phyloP scores from a whole-genome alignment of 2,113 vertebrate genomes.

The Trachemys scripta region DNA sequence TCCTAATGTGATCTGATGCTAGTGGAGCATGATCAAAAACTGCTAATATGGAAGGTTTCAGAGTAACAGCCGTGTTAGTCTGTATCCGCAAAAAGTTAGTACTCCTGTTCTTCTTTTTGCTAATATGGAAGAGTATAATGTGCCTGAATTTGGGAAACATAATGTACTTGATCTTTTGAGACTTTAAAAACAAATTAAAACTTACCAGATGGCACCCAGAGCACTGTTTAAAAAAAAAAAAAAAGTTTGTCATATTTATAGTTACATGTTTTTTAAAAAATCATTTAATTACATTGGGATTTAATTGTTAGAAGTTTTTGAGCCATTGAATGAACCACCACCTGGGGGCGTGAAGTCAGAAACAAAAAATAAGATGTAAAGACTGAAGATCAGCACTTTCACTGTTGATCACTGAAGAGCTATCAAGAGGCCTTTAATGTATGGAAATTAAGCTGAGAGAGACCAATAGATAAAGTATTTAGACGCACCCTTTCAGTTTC shows the following conservation, averaged over 20 bases:
- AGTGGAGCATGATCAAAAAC: not conserved
- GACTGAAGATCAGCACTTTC: not conserved
- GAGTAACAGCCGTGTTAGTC: too few species aligned
- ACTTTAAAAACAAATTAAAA: conserved; percentile 68
- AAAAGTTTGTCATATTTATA: conserved; percentile 55
- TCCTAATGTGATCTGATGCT: not conserved
- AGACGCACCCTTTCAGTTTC: conserved; percentile 33
- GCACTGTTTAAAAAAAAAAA: not conserved
- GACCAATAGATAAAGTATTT: not conserved
- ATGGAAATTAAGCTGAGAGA: conserved; percentile 33
- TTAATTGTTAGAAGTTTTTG: conserved; percentile 41
- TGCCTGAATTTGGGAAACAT: conserved; percentile 28
- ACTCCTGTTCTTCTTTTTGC: too few species aligned
- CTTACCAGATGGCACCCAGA: conserved; percentile 65
- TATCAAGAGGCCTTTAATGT: conserved; percentile 8
- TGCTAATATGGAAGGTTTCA: conserved; percentile 23
- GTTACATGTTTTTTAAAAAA: conserved; percentile 51
- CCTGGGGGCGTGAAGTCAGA: not conserved
- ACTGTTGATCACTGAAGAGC: not conserved
- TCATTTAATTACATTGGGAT: conserved; percentile 36
- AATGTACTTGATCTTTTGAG: conserved; percentile 43
- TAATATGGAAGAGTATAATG: conserved; percentile 35
- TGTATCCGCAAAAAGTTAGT: too few species aligned
- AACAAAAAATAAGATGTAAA: not conserved
- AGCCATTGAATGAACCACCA: not conserved